Percentiles rank a stretch among this genome's conserved stretches.
phyloP scores from a whole-genome alignment of 2,888 invertebrate species.

The Ophion ventricosus region DNA sequence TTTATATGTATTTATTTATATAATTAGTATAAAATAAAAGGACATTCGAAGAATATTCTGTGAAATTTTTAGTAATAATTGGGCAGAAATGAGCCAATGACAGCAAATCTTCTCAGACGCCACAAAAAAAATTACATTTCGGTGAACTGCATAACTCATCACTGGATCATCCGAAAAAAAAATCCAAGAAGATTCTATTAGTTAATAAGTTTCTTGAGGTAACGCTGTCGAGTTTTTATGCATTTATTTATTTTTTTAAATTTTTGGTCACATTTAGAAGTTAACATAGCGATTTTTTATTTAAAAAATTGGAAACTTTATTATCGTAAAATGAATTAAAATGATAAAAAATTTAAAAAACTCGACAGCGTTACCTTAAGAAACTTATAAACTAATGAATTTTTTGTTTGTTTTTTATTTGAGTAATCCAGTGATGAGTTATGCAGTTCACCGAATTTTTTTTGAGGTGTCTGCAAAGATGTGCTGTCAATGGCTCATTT shows the following conservation, averaged over 20 bases:
- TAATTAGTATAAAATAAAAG: too few relatives aligned
- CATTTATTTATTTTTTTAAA: slow-evolving; percentile 7
- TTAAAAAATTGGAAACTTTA: slow-evolving; percentile 12
- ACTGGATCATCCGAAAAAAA: background rate
- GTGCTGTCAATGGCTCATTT: background rate
- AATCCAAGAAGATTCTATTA: slow-evolving; percentile 4
- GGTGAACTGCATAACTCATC: background rate
- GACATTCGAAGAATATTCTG: too few relatives aligned
- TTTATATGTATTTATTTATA: slow-evolving; percentile 7
- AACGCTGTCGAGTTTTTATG: background rate
- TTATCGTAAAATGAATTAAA: slow-evolving; percentile 10
- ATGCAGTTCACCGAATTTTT: slow-evolving; percentile 9
- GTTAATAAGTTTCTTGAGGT: slow-evolving; percentile 4
- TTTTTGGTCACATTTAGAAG: slow-evolving; percentile 12
- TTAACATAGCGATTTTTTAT: slow-evolving; percentile 8
- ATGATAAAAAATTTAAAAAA: background rate
- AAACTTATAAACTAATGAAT: background rate
- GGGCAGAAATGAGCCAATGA: background rate
- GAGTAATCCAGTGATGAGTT: slow-evolving; percentile 5
- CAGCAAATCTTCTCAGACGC: background rate
- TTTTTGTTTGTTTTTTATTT: background rate
- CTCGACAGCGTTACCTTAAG: background rate
- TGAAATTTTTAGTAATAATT: too few relatives aligned
- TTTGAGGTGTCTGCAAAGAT: background rate
- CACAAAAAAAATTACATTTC: background rate